Conservation (phyloP, 1,140 invertebrate species). For the Papilio aristodemus region DNA sequence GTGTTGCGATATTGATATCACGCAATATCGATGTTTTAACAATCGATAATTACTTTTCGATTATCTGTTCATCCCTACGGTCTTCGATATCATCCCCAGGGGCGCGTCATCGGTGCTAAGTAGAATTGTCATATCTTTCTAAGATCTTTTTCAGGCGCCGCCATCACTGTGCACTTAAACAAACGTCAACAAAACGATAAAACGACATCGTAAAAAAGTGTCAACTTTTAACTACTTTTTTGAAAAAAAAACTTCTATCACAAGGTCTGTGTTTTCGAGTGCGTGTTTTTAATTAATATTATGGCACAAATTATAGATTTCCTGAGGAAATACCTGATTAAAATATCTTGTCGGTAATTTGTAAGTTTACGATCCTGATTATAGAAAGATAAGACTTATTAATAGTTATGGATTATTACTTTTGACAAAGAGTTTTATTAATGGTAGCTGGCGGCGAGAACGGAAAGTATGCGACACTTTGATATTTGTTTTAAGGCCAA, state of each 20-base stretch:
- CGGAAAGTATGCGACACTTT: not conserved
- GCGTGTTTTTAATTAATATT: constrained; percentile 68
- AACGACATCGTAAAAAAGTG: constrained; percentile 49
- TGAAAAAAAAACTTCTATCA: constrained; percentile 43
- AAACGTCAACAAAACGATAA: constrained; percentile 46
- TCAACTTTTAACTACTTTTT: constrained; percentile 27
- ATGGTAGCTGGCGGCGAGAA: not conserved
- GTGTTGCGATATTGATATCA: too few species aligned
- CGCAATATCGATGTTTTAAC: not conserved
- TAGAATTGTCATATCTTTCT: constrained; percentile 26
- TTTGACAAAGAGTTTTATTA: constrained; percentile 13
- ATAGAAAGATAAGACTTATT: constrained; percentile 23
- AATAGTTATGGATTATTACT: not conserved
- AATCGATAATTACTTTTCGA: not conserved
- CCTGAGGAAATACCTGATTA: constrained; percentile 64
- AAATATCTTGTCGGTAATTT: constrained; percentile 45
- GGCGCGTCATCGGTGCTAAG: constrained; percentile 25
- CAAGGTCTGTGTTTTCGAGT: constrained; percentile 40
- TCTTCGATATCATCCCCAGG: constrained; percentile 23
- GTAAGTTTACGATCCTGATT: constrained; percentile 40
- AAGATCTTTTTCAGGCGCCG: constrained; percentile 29
- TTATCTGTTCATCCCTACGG: not conserved
- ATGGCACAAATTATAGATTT: constrained; percentile 65
- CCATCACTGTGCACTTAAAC: constrained; percentile 55
- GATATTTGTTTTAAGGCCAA: too few species aligned